Evolutionary conservation across 2,888 invertebrate genomes (phyloP).

Genomic region (Eupithecia tripunctaria): DNA sequence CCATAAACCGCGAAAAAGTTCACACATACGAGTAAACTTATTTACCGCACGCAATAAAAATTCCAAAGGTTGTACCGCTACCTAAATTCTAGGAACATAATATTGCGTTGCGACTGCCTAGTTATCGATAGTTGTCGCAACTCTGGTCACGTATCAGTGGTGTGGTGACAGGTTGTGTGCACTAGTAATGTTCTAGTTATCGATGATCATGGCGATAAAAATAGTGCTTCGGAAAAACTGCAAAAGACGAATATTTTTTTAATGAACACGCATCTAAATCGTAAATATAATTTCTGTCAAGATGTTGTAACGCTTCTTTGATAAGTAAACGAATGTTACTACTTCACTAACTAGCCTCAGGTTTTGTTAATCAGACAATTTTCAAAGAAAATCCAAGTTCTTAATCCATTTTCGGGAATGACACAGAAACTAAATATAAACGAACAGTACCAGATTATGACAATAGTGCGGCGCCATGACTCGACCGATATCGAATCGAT

Average conservation of each 20-base stretch:
- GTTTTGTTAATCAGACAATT: background rate
- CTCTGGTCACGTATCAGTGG: conserved; percentile 56
- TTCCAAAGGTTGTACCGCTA: conserved; percentile 51
- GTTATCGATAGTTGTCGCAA: conserved; percentile 58
- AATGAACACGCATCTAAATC: too few relatives aligned
- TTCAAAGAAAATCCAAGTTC: background rate
- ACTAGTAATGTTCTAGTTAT: conserved; percentile 15
- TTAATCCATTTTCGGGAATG: background rate
- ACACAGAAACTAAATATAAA: background rate
- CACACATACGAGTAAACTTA: conserved; percentile 35
- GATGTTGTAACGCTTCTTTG: background rate
- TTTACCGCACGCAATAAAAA: conserved; percentile 51
- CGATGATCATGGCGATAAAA: conserved; percentile 13
- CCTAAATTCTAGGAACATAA: conserved; percentile 53
- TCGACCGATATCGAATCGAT: conserved; percentile 65
- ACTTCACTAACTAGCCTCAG: background rate
- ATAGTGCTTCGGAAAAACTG: background rate
- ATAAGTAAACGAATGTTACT: background rate
- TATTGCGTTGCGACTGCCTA: conserved; percentile 51
- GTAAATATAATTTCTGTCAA: background rate
- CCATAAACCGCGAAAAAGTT: conserved; percentile 22
- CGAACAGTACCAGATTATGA: conserved; percentile 51
- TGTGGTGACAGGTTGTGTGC: conserved; percentile 48
- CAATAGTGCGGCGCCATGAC: conserved; percentile 64
- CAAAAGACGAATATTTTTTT: background rate